Evolutionary conservation across 2,113 vertebrate species (phyloP), one percentile per base, ranked within the genome.

Genomic region (Sphaerodactylus townsendi): DNA sequence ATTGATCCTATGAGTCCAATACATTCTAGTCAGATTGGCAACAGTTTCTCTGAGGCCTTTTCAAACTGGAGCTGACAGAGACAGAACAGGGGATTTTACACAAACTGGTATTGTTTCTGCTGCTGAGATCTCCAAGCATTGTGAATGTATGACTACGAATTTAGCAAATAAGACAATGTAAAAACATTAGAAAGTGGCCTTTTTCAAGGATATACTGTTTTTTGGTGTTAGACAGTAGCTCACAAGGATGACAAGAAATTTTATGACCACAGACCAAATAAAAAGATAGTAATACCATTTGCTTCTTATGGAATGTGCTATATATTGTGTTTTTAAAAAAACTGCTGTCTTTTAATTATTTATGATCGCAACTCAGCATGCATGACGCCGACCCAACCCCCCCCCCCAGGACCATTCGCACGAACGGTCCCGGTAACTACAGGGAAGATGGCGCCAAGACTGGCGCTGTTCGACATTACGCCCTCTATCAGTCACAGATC

Each of bases 331-430:
- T 71, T 35, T 28, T 35, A 65, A 84, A 53, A 46, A 65, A 84
- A 35, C 68, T 72, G 83, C 53, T 72, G 68, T 72, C 79, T 64
- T 89, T 85, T 28, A 68, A 75, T 75, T 68, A 68, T 44, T 69
- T 82, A 82, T 89, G 39, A 46, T 82, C 56, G 74, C 37, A 35
- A 14, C 62, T 88, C 37, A 41, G n/a, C 5, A 4, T 37, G 65
- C 17, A 65, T n/a, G n/a, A n/a, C n/a, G n/a, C n/a, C n/a, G n/a
- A n/a, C n/a, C n/a, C n/a, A n/a, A n/a, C n/a, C n/a, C n/a, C n/a
- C n/a, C n/a, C n/a, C n/a, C n/a, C n/a, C n/a, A n/a, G n/a, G n/a
- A n/a, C n/a, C n/a, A n/a, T n/a, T n/a, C n/a, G n/a, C n/a, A n/a
- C n/a, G n/a, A n/a, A n/a, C n/a, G n/a, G n/a, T n/a, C n/a, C n/a